Evolutionary conservation across 1,140 invertebrate genomes (phyloP), one percentile per base, ranked within the genome.

Genomic region (Zaprionus nigranus): DNA sequence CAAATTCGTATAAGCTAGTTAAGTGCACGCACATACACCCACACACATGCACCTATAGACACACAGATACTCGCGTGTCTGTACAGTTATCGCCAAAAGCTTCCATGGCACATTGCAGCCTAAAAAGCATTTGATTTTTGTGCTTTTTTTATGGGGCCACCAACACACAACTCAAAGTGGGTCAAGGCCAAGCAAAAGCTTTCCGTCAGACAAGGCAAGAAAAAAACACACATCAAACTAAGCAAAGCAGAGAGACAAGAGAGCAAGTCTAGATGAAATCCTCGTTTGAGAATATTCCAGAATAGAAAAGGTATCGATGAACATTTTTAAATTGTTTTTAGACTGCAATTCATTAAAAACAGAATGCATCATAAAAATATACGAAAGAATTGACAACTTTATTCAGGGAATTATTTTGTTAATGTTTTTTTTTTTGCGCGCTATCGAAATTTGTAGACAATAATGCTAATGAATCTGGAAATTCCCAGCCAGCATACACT

Each of bases 111-210:
- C 26, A n/a, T 58, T 74, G 65, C 65, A 69, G n/a, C 53, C 60
- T 58, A 71, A 60, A 76, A 71, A 66, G 57, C 69, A 72, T 71
- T 71, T 61, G 62, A 62, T 67, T 64, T 40, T 56, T 53, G 79
- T 75, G 80, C 70, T 82, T 82, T 76, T 76, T 57, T 62, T 62
- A 76, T 62, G 24, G 72, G 72, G 65, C 60, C 66, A 53, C 46
- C 49, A 58, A 59, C 57, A 59, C 57, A 74, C 28, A 62, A 60
- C 38, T 67, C 65, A 49, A 87, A 88, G 66, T 87, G 64, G 84
- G 84, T 87, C 84, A 87, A 87, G 84, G 84, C 84, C 84, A 87
- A 71, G 36, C 34, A 46, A 73, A 75, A 87, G 58, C 76, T 79
- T 70, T 77, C 57, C 38, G 3, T 22, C 12, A 60, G 28, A 46